Conservation (phyloP, 2,888 invertebrate genomes). For the Iphiclides podalirius region DNA sequence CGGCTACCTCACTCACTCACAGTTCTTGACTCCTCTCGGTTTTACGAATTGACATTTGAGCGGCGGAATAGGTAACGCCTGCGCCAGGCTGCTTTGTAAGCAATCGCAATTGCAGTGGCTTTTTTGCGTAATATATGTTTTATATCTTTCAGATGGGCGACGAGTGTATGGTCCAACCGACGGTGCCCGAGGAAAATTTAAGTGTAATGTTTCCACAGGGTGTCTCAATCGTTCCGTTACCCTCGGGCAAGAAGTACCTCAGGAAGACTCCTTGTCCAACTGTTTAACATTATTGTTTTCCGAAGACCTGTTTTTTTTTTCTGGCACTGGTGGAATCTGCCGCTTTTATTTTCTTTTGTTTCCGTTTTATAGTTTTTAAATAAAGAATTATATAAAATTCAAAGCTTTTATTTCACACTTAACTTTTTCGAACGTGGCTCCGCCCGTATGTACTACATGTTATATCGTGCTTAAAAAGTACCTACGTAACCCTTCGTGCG, state of each 20-base stretch:
- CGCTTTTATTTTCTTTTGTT: background rate
- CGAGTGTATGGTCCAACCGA: constrained; percentile 94
- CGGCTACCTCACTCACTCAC: no score
- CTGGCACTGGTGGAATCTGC: background rate
- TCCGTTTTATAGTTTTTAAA: background rate
- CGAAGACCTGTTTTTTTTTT: constrained; percentile 3
- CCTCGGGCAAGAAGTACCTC: constrained; percentile 92
- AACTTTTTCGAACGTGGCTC: no score
- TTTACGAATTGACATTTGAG: no score
- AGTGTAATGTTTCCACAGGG: constrained; percentile 85
- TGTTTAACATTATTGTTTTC: constrained; percentile 29
- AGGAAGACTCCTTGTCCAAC: constrained; percentile 84
- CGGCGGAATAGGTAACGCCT: no score
- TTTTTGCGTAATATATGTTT: background rate
- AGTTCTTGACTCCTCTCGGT: no score
- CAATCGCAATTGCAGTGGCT: no score
- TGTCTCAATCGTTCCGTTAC: constrained; percentile 84
- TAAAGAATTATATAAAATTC: background rate
- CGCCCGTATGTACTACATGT: no score
- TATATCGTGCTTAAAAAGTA: no score
- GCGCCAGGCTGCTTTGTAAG: no score
- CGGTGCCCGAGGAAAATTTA: constrained; percentile 85
- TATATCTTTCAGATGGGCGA: constrained; percentile 83
- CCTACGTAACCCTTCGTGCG: no score
- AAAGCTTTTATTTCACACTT: no score